Evolutionary conservation across 2,797 vertebrate species (phyloP).

Genomic region (Bradypus variegatus): DNA sequence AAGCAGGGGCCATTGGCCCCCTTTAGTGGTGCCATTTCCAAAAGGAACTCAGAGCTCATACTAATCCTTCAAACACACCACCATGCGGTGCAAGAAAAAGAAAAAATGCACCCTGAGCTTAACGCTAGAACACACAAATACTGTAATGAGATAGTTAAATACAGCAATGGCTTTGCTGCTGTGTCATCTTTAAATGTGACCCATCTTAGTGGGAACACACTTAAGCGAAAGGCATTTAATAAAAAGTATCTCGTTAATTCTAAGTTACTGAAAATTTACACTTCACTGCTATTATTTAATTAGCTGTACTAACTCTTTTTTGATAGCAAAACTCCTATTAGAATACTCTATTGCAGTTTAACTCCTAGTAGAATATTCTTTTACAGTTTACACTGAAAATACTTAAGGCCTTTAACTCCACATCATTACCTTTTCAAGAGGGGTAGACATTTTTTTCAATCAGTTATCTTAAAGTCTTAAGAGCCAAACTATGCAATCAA

Average conservation of each 20-base stretch:
- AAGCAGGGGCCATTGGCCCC: no score
- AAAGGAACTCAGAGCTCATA: no score
- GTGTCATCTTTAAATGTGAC: not conserved
- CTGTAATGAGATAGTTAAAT: not conserved
- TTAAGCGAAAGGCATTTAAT: not conserved
- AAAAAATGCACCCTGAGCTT: accelerated
- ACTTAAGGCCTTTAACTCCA: not conserved
- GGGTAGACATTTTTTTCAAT: not conserved
- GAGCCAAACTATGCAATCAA: not conserved
- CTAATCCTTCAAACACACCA: no score
- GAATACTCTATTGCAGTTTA: no score
- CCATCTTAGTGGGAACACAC: no score
- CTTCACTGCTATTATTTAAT: accelerated
- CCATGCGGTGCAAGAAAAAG: no score
- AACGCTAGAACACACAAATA: not conserved
- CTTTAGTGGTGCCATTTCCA: no score
- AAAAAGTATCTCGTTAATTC: not conserved
- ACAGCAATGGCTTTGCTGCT: no score
- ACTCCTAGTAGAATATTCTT: no score
- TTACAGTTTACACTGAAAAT: not conserved
- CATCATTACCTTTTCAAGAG: not conserved
- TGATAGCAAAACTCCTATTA: not conserved
- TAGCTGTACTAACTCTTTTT: no score
- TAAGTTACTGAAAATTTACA: accelerated
- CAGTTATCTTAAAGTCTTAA: not conserved